Evolutionary conservation across 2,113 vertebrate genomes (phyloP).

Genomic region (Chaetops frenatus): DNA sequence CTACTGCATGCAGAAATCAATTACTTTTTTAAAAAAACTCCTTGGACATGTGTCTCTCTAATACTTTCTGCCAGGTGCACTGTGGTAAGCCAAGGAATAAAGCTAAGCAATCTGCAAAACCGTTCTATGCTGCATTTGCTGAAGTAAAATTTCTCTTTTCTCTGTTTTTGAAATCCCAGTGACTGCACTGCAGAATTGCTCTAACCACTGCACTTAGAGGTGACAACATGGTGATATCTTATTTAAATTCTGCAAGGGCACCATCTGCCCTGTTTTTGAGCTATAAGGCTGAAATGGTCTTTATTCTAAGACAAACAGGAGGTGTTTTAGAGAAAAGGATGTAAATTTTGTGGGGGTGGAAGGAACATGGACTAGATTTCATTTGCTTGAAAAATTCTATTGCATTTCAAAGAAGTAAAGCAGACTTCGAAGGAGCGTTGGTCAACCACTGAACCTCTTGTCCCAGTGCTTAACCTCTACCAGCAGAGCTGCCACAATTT

Average conservation of each 20-base stretch:
- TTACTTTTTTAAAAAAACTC: background rate
- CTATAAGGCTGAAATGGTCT: background rate
- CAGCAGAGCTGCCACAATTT: background rate
- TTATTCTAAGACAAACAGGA: background rate
- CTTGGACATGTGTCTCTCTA: background rate
- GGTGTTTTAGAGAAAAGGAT: background rate
- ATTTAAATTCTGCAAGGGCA: background rate
- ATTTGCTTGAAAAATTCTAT: background rate
- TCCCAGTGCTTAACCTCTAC: background rate
- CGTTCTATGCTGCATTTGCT: background rate
- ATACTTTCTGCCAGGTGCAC: background rate
- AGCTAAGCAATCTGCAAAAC: background rate
- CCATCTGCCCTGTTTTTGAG: background rate
- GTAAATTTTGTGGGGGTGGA: background rate
- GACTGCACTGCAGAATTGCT: background rate
- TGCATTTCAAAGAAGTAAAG: background rate
- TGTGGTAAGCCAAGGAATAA: background rate
- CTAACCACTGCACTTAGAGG: background rate
- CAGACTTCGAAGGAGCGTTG: background rate
- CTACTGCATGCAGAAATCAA: background rate
- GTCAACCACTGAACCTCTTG: background rate
- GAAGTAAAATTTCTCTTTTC: background rate
- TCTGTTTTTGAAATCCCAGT: background rate
- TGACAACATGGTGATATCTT: background rate
- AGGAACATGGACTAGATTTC: background rate